Evolutionary conservation across 2,888 invertebrate genomes (phyloP), one percentile per base, ranked within the genome.

Genomic region (Pyrrhosoma nymphula): DNA sequence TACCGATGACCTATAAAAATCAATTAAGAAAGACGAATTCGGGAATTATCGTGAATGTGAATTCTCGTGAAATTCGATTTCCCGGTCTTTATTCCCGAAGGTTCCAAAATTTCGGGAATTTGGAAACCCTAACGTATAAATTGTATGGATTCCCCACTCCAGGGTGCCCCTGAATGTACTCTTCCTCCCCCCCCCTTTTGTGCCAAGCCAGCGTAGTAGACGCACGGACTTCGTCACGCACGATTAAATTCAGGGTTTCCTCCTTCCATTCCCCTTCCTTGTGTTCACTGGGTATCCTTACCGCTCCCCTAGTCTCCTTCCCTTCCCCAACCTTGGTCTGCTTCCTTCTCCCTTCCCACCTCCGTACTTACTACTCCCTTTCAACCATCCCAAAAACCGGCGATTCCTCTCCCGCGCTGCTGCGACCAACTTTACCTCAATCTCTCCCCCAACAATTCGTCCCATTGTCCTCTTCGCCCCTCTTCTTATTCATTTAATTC

Each of bases 231-330:
- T n/a, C 91, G 39, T 63, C 47, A 39, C 93, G 93, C 69, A 75
- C 93, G 93, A 93, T 93, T 93, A 75, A 93, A 35, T 93, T 69
- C 93, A 69, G 26, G 14, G 69, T 60, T 47, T 69, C 75, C 93
- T 63, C 63, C 69, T 56, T 39, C 35, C 35, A 4, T 47, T 88
- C 20, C 47, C 39, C 47, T 47, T 8, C 47, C 47, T 47, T 47
- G 47, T 47, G 47, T 47, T 47, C 47, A 2, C 47, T 8, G 8
- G 8, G 47, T 47, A 47, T 47, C 47, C 47, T 8, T 47, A 47
- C 47, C 47, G 4, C 47, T 39, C 6, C 47, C n/a, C 88, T 18
- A 4, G 3, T 1, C 89, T 47, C 60, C 16, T 2, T 60, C 60
- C 2, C 60, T 16, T n/a, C 12, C 0, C 56, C 26, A 14, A 2